Base-by-base conservation (phyloP, 2,888 invertebrate genomes). In the Eurytoma adleriae region DNA sequence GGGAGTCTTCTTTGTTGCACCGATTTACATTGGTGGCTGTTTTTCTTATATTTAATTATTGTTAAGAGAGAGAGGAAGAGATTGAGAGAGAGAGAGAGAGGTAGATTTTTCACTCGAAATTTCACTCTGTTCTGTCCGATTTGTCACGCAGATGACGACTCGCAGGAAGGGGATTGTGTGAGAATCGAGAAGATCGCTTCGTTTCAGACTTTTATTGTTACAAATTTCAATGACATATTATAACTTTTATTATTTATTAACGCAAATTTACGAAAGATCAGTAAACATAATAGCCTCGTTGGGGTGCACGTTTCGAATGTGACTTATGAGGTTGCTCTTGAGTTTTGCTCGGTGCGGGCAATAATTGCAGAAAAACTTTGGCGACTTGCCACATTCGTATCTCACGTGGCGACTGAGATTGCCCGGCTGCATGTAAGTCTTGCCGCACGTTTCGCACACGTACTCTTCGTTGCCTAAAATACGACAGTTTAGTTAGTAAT, bases 371-470 rank as follows among this genome's bases (percentile, higher is more conserved):
- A 48, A 16, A 2, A 72, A 61, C 20, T 52, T 24, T 2, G 61
- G 52, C n/a, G n/a, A 0, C 5, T 72, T 72, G 4, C 61, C 61
- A 20, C 72, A 72, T 5, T 72, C 72, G 62, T 62, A 62, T 7
- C 52, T 62, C 4, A 30, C 13, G 13, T 72, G 72, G 3, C 72
- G 72, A 10, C 30, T 48, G n/a, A 72, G 72, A 13, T 50, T 61
- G 3, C n/a, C 27, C 27, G 30, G 13, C 13, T 72, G 27, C 27
- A 14, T 62, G 61, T 62, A 72, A 12, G 12, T 50, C 1, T 62
- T 61, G 16, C 62, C 72, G 50, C 72, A 62, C 1, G 13, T n/a
- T 27, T 59, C 5, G 48, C 48, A 70, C 5, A 16, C 30, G 16
- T 14, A n/a, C 27, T 7, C 56, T 56, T 56, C 56, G 40, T 4